phyloP scores from a whole-genome alignment of 2,797 vertebrate species.

The Pseudotriccus pelzelni region DNA sequence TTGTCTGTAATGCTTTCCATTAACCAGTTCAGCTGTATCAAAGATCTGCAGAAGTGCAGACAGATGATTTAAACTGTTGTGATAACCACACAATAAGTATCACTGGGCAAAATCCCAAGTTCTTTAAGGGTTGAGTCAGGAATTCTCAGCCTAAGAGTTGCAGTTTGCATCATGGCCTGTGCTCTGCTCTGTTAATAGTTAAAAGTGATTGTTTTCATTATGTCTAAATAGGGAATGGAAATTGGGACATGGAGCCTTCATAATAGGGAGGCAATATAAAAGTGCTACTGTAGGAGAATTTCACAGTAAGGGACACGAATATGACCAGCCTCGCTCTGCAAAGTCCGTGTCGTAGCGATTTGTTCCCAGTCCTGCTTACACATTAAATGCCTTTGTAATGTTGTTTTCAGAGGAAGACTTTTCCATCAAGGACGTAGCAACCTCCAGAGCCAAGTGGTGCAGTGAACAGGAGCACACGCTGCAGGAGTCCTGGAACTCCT shows the following conservation, averaged over 20 bases:
- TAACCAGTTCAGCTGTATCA: neutral
- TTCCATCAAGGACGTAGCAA: constrained; percentile 50
- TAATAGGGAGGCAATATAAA: neutral
- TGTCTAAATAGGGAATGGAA: neutral
- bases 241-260: neutral
- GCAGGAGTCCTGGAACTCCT: constrained; percentile 91
- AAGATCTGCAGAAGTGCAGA: neutral
- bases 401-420: constrained; percentile 77
- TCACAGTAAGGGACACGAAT: neutral
- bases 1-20: neutral
- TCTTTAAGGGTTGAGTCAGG: neutral
- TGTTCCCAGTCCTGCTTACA: neutral
- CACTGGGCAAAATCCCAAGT: neutral
- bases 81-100: neutral
- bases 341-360: neutral
- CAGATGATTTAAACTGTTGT: neutral
- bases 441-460: constrained; percentile 65
- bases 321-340: neutral
- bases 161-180: neutral
- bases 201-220: neutral
- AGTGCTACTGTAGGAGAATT: neutral
- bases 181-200: neutral
- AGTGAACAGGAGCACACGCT: constrained; percentile 84
- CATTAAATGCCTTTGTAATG: neutral
- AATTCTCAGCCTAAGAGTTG: neutral